These are phyloP conservation scores for Cotesia chilonis DNA, from an alignment of 1,140 invertebrate species.

Conservation along the genomic window DNA sequence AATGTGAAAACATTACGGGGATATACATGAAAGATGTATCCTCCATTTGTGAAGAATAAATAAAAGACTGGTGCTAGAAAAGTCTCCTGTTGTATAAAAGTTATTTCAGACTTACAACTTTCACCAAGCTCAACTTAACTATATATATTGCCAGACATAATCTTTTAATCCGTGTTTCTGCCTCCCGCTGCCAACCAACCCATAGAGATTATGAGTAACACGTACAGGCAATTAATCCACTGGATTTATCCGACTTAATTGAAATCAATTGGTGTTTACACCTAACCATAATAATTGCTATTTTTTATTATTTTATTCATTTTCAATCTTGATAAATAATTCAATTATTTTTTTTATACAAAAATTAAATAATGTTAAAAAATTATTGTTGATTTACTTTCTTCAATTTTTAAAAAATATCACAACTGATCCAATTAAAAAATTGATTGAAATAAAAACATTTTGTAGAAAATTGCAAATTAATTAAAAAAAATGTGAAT, in stretches of 20 bases:
- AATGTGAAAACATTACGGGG: constrained; percentile 56
- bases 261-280: constrained; percentile 19
- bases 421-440: too few relatives aligned
- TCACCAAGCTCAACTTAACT: neutral
- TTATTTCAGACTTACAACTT: constrained; percentile 29
- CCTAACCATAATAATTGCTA: neutral
- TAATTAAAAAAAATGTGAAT: too few relatives aligned
- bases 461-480: too few relatives aligned
- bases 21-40: constrained; percentile 52
- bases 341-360: neutral
- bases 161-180: constrained; percentile 50
- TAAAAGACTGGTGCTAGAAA: constrained; percentile 39
- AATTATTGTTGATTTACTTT: too few relatives aligned
- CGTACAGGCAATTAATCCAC: constrained; percentile 28
- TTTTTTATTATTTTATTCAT: neutral
- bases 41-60: too few relatives aligned
- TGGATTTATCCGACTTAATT: constrained; percentile 3
- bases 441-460: too few relatives aligned
- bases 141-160: constrained; percentile 48
- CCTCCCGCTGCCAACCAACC: constrained; percentile 6
- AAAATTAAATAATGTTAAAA: too few relatives aligned
- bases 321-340: neutral
- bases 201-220: constrained; percentile 26
- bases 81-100: constrained; percentile 41
- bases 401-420: too few relatives aligned